Evolutionary conservation across 2,797 vertebrate genomes (phyloP), one percentile per base, ranked within the genome.

Genomic region (Falco peregrinus): DNA sequence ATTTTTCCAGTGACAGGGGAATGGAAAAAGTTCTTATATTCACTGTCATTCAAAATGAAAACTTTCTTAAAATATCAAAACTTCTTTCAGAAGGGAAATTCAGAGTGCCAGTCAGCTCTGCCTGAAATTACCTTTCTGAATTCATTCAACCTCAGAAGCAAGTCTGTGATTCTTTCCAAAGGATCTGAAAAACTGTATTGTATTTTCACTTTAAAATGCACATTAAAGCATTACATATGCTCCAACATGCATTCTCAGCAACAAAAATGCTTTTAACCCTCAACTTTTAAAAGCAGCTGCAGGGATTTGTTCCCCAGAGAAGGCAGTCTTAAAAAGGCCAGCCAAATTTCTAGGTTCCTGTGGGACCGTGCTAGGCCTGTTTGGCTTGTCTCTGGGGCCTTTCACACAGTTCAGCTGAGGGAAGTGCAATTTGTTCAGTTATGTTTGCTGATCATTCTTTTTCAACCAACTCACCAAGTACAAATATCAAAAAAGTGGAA

Each of bases 241-340:
- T 95, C 59, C 85, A 87, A 59, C 92, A 88, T 96, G 93, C 93
- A 91, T 87, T 94, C 75, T 95, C 86, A 95, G 96, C 96, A 95
- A 92, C 79, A 94, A 96, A 91, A 97, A 95, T 89, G 94, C 93
- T 97, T 97, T 97, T 96, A 96, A 92, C 77, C 82, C 88, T 94
- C 95, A 85, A 87, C 78, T 95, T 95, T 90, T 97, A 95, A 95
- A 96, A 97, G 90, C 96, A 95, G 81, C 94, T 95, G 93, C 90
- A 85, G 91, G 76, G 89, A 95, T 96, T 93, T 94, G 13, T 25
- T 96, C 96, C 95, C 92, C 57, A 86, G 96, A 96, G 95, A 74
- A 80, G 77, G 48, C 18, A 90, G 70, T n/a, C 83, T 93, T 94
- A 65, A 96, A 97, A 93, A 88, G 78, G 90, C 83, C 93, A 91